phyloP scores from a whole-genome alignment of 2,113 vertebrate species.

The Eidolon helvum region DNA sequence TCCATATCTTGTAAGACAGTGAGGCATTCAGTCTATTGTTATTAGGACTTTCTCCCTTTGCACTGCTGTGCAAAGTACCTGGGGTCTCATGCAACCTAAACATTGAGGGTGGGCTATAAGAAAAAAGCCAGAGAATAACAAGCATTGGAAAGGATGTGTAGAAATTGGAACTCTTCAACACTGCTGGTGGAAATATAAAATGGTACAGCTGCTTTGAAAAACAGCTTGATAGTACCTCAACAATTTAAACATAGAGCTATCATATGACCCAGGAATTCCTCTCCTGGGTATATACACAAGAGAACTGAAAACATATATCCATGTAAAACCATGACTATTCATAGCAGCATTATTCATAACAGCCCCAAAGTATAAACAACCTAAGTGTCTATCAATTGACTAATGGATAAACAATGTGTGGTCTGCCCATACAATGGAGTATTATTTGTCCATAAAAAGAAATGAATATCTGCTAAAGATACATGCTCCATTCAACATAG shows the following conservation, averaged over 20 bases:
- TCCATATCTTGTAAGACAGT: neutral
- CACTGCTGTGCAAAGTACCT: neutral
- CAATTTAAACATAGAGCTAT: neutral
- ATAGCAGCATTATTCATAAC: neutral
- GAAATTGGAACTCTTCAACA: neutral
- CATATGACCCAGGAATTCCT: neutral
- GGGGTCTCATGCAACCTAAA: neutral
- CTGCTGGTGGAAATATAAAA: neutral
- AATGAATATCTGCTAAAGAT: neutral
- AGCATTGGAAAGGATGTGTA: neutral
- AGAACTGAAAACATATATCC: neutral
- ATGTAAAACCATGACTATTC: neutral
- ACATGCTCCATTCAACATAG: neutral
- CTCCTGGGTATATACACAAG: neutral
- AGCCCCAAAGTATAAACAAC: neutral
- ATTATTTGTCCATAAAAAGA: neutral
- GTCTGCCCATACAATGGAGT: neutral
- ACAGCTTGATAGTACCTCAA: neutral
- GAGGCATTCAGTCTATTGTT: neutral
- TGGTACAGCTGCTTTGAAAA: neutral
- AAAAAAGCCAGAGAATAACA: neutral
- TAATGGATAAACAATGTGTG: neutral
- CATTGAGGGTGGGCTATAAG: no score
- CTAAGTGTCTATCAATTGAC: neutral
- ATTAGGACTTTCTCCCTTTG: neutral